A percentile compares a stretch with the other conserved stretches of the same genome.
Evolutionary conservation across 2,888 invertebrate genomes (phyloP).

Genomic region (Pediacus dermestoides): DNA sequence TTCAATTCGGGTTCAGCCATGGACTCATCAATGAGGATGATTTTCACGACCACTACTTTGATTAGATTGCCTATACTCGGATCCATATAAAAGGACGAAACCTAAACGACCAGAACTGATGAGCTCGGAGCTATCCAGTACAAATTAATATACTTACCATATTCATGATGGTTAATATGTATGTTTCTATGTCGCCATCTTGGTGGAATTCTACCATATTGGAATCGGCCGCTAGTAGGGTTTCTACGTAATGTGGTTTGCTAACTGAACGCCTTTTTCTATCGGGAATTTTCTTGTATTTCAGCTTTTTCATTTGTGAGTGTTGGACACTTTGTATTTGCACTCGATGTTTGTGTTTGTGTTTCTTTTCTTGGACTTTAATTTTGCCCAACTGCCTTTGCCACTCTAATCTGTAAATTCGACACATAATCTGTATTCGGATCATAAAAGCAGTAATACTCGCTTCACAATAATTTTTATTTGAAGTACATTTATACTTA

Average conservation of each 20-base stretch:
- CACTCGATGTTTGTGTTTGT: constrained; percentile 32
- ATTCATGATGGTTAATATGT: constrained; percentile 88
- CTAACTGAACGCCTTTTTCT: constrained; percentile 62
- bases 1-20: constrained; percentile 59
- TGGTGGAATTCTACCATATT: constrained; percentile 84
- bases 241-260: constrained; percentile 76
- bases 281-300: constrained; percentile 42
- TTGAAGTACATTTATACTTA: too few species aligned
- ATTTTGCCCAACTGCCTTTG: constrained; percentile 52
- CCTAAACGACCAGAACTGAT: constrained; percentile 45
- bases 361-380: constrained; percentile 50
- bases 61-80: constrained; percentile 88
- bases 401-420: constrained; percentile 59
- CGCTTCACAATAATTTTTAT: too few species aligned
- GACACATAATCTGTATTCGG: too few species aligned
- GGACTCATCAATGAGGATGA: constrained; percentile 72
- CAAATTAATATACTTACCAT: constrained; percentile 73
- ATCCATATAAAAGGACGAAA: constrained; percentile 77
- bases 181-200: constrained; percentile 76
- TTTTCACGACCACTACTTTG: constrained; percentile 83
- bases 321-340: constrained; percentile 42
- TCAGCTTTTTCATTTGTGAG: constrained; percentile 45
- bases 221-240: constrained; percentile 81
- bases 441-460: too few species aligned
- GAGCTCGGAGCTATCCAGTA: constrained; percentile 5